Evolutionary conservation across 2,797 vertebrate species (phyloP).

Genomic region (Sebastes taczanowskii): DNA sequence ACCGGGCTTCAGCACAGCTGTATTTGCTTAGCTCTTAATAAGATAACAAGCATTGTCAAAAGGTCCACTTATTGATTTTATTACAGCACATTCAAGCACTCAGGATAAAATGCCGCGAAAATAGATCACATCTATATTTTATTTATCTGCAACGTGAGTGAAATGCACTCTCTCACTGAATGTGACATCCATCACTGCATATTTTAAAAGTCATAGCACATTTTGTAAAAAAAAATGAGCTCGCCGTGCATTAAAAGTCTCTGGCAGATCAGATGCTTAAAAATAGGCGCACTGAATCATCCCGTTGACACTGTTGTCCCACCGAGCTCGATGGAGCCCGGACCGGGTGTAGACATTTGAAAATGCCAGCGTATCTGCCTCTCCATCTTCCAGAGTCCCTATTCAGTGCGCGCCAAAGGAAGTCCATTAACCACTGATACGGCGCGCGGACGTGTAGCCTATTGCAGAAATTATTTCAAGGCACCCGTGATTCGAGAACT

Average conservation of each 20-base stretch:
- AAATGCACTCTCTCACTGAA: constrained; percentile 50
- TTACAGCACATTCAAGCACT: constrained; percentile 31
- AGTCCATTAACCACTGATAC: constrained; percentile 64
- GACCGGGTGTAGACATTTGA: constrained; percentile 58
- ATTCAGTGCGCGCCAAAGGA: constrained; percentile 46
- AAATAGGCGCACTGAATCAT: constrained; percentile 65
- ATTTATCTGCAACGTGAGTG: constrained; percentile 46
- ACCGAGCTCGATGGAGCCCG: constrained; percentile 33
- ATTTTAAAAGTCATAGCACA: constrained; percentile 65
- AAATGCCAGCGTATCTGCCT: constrained; percentile 58
- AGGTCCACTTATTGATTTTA: constrained; percentile 75
- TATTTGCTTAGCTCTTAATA: constrained; percentile 70
- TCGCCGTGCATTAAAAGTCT: constrained; percentile 49
- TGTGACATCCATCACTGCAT: constrained; percentile 71
- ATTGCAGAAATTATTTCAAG: constrained; percentile 68
- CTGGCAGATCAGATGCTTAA: constrained; percentile 37
- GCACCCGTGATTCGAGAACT: constrained; percentile 46
- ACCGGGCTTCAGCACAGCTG: constrained; percentile 50
- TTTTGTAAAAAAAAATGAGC: constrained; percentile 54
- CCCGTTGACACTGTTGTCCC: constrained; percentile 55
- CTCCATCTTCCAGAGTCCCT: constrained; percentile 51
- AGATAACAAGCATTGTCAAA: constrained; percentile 70
- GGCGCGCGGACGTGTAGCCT: constrained; percentile 49
- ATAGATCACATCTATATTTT: constrained; percentile 63
- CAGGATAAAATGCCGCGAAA: constrained; percentile 51